Evolutionary conservation across 2,113 vertebrate genomes (phyloP).

Genomic region (Hipposideros armiger): DNA sequence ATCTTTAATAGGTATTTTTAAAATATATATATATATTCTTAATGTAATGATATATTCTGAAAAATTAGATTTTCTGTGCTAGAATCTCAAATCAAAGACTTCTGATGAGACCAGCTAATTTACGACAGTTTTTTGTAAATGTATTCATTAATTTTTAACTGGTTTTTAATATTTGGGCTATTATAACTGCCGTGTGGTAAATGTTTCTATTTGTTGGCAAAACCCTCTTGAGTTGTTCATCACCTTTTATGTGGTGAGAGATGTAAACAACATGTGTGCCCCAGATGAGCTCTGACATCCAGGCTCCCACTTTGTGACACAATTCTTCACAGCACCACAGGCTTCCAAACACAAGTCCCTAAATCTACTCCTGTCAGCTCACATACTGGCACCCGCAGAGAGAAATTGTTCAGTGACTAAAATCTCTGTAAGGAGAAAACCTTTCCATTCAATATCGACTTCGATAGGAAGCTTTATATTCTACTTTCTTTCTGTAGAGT

Average conservation of each 20-base stretch:
- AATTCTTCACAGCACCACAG: neutral
- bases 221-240: conserved; percentile 14
- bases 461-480: neutral
- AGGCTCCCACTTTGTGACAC: neutral
- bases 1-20: neutral
- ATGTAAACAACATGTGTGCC: conserved; percentile 74
- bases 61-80: neutral
- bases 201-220: conserved; percentile 58
- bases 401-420: neutral
- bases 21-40: conserved; percentile 30
- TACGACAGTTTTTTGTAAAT: conserved; percentile 21
- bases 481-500: neutral
- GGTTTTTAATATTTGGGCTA: conserved; percentile 36
- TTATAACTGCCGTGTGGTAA: conserved; percentile 1
- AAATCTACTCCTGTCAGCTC: neutral
- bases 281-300: conserved; percentile 57
- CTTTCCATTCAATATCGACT: neutral
- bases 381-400: neutral
- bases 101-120: neutral
- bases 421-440: neutral
- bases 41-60: conserved; percentile 1
- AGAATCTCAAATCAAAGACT: conserved; percentile 61
- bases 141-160: conserved; percentile 31
- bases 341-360: neutral
- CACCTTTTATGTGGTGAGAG: conserved; percentile 63